These are phyloP conservation scores for Phenacoccus solenopsis DNA, from an alignment of 1,140 invertebrate species.

Conservation along the genomic window DNA sequence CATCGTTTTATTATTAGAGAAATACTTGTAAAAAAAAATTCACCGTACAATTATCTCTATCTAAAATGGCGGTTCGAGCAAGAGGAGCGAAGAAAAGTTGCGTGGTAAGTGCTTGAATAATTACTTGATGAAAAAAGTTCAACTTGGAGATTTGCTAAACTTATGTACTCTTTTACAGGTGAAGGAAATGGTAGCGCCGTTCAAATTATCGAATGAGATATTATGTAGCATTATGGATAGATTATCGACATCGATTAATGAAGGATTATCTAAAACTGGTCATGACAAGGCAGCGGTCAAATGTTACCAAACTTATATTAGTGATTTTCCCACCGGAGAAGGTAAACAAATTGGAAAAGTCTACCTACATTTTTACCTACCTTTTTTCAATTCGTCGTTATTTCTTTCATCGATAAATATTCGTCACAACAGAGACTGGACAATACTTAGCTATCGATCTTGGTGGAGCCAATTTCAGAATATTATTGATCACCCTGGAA, in stretches of 20 bases:
- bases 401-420: background rate
- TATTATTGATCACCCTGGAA: slow-evolving; percentile 47
- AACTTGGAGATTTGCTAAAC: too few relatives aligned
- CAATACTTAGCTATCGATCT: slow-evolving; percentile 62
- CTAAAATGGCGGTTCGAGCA: background rate
- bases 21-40: background rate
- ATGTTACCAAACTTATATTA: slow-evolving; percentile 87
- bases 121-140: too few relatives aligned
- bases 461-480: slow-evolving; percentile 67
- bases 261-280: slow-evolving; percentile 60
- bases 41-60: background rate
- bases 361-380: background rate
- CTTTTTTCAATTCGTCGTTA: background rate
- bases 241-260: slow-evolving; percentile 59
- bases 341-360: slow-evolving; percentile 28
- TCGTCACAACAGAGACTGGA: slow-evolving; percentile 42
- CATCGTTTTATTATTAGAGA: background rate
- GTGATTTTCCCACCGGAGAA: slow-evolving; percentile 40
- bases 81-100: background rate
- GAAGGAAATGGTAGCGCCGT: background rate
- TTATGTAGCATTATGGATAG: slow-evolving; percentile 30
- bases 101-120: background rate
- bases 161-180: background rate
- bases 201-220: background rate
- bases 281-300: slow-evolving; percentile 68